These are phyloP conservation scores for Lutjanus erythropterus DNA, from an alignment of 2,113 vertebrate genomes.

Conservation along the genomic window DNA sequence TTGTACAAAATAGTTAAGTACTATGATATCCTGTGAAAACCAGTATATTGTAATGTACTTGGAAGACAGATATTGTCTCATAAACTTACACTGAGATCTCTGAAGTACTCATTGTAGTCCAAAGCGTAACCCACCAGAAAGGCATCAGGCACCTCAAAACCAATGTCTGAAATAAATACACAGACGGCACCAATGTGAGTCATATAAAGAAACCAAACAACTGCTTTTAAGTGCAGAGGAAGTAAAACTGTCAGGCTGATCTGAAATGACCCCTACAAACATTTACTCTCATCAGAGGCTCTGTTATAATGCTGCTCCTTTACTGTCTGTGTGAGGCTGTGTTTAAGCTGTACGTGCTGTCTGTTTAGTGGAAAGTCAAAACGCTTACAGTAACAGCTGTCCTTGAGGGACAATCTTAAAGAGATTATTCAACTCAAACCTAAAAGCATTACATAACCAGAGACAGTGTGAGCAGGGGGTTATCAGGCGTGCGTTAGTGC, in stretches of 20 bases:
- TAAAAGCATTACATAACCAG: slow-evolving; percentile 82
- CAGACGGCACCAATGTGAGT: not conserved
- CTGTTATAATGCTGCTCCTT: slow-evolving; percentile 29
- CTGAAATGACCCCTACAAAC: not conserved
- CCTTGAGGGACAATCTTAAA: slow-evolving; percentile 71
- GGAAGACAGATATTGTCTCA: not conserved
- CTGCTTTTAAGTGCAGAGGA: not conserved
- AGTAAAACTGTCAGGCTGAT: not conserved
- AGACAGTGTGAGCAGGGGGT: slow-evolving; percentile 44
- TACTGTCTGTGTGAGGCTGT: slow-evolving; percentile 24
- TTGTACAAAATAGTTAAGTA: not conserved
- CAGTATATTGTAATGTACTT: not conserved
- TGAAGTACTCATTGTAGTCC: slow-evolving; percentile 90
- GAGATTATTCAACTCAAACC: slow-evolving; percentile 78
- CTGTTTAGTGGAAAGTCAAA: slow-evolving; percentile 47
- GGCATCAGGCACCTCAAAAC: slow-evolving; percentile 88
- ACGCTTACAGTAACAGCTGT: slow-evolving; percentile 66
- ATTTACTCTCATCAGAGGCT: not conserved
- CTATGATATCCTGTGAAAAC: not conserved
- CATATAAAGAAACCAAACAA: slow-evolving; percentile 21
- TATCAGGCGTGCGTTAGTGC: slow-evolving; percentile 40
- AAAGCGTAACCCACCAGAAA: slow-evolving; percentile 88
- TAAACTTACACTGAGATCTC: slow-evolving; percentile 87
- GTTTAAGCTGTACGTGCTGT: slow-evolving; percentile 12
- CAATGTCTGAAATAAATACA: slow-evolving; percentile 80